Evolutionary conservation across 2,888 invertebrate species (phyloP).

Genomic region (Blera fallax): DNA sequence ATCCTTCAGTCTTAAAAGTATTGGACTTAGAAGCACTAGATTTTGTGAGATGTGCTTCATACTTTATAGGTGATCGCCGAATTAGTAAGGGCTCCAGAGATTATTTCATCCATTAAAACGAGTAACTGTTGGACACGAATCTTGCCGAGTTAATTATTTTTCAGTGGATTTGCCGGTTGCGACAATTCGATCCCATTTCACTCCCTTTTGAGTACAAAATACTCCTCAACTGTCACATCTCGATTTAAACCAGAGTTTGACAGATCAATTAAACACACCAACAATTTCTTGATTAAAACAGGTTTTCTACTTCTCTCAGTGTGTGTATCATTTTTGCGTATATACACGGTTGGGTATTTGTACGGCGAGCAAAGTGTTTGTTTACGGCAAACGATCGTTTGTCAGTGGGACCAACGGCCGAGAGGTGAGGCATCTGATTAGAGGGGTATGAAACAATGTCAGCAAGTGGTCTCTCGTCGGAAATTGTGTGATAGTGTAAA

Average conservation of each 20-base stretch:
- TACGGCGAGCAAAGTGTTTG: conserved; percentile 61
- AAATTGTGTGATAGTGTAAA: conserved; percentile 49
- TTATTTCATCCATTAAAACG: too few relatives aligned
- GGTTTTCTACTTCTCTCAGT: conserved; percentile 42
- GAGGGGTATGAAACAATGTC: conserved; percentile 50
- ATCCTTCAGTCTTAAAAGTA: too few relatives aligned
- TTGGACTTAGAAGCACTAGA: too few relatives aligned
- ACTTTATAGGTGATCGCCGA: too few relatives aligned
- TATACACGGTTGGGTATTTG: conserved; percentile 12
- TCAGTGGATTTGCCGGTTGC: too few relatives aligned
- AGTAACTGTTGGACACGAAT: too few relatives aligned
- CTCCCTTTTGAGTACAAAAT: conserved; percentile 34
- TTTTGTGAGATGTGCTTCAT: too few relatives aligned
- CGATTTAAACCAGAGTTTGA: conserved; percentile 61
- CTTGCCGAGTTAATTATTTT: too few relatives aligned
- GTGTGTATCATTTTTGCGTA: conserved; percentile 55
- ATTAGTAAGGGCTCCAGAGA: too few relatives aligned
- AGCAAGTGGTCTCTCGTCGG: conserved; percentile 58
- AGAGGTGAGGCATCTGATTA: conserved; percentile 37
- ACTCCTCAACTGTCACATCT: conserved; percentile 26
- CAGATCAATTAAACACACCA: conserved; percentile 69
- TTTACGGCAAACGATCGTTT: conserved; percentile 68
- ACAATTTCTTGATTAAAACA: conserved; percentile 62
- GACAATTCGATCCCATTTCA: not conserved
- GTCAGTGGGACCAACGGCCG: conserved; percentile 49